Evolutionary conservation across 2,797 vertebrate species (phyloP), one percentile per base, ranked within the genome.

Genomic region (Euthynnus affinis): DNA sequence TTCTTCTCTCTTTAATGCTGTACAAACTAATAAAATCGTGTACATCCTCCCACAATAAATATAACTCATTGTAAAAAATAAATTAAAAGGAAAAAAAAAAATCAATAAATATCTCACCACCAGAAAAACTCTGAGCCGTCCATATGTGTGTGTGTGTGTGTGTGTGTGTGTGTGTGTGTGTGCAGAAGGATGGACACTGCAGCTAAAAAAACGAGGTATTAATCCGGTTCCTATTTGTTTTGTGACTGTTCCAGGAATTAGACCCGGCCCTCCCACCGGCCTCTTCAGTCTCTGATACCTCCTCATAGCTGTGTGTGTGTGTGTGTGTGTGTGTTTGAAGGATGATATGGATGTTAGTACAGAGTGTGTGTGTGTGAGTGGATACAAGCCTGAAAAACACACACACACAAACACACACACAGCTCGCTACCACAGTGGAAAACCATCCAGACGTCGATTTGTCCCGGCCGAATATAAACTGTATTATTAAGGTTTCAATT

Each of bases 21-120:
- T 83, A 89, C 84, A 89, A 85, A 81, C 56, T 77, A 27, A 82
- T 66, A 63, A 86, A 70, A 76, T 51, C 5, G 14, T 61, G 55
- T 4, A 55, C 63, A 78, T 78, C 72, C 82, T 83, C 75, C 80
- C 22, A 73, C 79, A 93, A 93, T 93, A 93, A 93, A 93, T 93
- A 92, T 3, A 88, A 85, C 51, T 79, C 82, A 75, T 78, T 48
- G 22, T 70, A 75, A 78, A 80, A 90, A 92, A 91, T 90, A 92
- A 93, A 89, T 90, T 81, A 91, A 91, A 89, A 71, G 25, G 59
- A 75, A 40, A 74, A 61, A 57, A 40, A 76, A 61, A 51, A 59
- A 85, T 84, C 34, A 89, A 90, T 92, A 91, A 92, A 92, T 90
- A 91, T 84, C 76, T 87, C 75, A 74, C 56, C 13, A 10, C 23